Conservation (phyloP, 2,888 invertebrate genomes). For the Cataglyphis albicans region DNA sequence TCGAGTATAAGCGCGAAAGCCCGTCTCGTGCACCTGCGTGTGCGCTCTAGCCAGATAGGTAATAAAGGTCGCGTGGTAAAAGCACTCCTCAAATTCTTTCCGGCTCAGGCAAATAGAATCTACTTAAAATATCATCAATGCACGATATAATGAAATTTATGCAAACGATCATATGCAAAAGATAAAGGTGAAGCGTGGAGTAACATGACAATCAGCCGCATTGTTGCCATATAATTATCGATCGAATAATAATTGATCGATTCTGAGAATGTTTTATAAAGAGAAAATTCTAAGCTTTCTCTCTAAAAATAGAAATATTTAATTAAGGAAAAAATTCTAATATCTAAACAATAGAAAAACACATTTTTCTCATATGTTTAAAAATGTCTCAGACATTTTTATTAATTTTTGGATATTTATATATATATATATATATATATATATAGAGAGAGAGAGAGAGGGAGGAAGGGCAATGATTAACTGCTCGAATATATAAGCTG, state of each 20-base stretch:
- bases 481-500: conserved; percentile 68
- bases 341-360: not conserved
- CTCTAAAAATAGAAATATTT: not conserved
- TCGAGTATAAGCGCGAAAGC: conserved; percentile 45
- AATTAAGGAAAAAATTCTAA: not conserved
- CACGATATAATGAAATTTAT: conserved; percentile 50
- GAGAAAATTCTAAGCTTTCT: not conserved
- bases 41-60: conserved; percentile 24
- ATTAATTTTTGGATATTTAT: not conserved
- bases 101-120: conserved; percentile 46
- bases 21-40: conserved; percentile 40
- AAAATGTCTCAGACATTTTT: not conserved
- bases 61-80: conserved; percentile 47
- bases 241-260: conserved; percentile 32
- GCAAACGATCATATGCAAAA: conserved; percentile 51
- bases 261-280: conserved; percentile 1
- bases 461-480: conserved; percentile 62
- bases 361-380: not conserved
- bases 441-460: no score
- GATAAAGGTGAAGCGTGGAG: conserved; percentile 43
- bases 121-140: conserved; percentile 49
- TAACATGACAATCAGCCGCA: conserved; percentile 40
- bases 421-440: no score
- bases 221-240: conserved; percentile 35
- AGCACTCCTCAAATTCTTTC: conserved; percentile 36